phyloP scores from a whole-genome alignment of 2,888 invertebrate genomes.

The Agrotis puta region DNA sequence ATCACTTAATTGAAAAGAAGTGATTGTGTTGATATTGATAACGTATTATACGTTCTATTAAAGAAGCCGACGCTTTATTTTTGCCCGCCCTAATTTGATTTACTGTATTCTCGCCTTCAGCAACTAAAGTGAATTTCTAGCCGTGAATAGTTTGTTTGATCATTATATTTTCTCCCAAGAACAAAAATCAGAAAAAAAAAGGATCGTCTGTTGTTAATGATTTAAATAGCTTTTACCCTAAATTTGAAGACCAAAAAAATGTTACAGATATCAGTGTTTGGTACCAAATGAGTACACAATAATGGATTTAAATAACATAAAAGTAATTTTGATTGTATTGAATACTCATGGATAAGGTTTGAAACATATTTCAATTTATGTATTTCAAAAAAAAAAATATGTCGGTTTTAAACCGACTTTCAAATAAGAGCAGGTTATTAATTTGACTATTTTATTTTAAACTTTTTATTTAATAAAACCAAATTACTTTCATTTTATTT shows the following conservation, averaged over 20 bases:
- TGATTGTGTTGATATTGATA: slow-evolving; percentile 5
- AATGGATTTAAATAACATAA: slow-evolving; percentile 5
- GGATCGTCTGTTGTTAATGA: not conserved
- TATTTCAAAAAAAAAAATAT: not conserved
- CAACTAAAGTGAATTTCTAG: not conserved
- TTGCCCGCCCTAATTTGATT: not conserved
- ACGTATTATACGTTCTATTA: not conserved
- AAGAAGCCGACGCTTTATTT: slow-evolving; percentile 4
- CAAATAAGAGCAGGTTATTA: not conserved
- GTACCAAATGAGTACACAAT: not conserved
- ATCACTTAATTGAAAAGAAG: not conserved
- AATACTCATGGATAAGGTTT: not conserved
- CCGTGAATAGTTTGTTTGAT: not conserved
- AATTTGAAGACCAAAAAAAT: slow-evolving; percentile 10
- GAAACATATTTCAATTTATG: not conserved
- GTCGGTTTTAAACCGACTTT: not conserved
- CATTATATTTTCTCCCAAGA: not conserved
- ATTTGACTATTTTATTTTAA: too few relatives aligned
- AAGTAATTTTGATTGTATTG: not conserved
- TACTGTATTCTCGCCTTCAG: not conserved
- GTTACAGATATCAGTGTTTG: slow-evolving; percentile 15
- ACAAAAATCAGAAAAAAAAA: not conserved
- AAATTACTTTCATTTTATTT: too few relatives aligned
- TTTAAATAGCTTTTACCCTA: slow-evolving; percentile 6
- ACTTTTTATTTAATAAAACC: too few relatives aligned